These are phyloP conservation scores for Dioctria rufipes DNA, from an alignment of 2,888 invertebrate species.

Conservation along the genomic window DNA sequence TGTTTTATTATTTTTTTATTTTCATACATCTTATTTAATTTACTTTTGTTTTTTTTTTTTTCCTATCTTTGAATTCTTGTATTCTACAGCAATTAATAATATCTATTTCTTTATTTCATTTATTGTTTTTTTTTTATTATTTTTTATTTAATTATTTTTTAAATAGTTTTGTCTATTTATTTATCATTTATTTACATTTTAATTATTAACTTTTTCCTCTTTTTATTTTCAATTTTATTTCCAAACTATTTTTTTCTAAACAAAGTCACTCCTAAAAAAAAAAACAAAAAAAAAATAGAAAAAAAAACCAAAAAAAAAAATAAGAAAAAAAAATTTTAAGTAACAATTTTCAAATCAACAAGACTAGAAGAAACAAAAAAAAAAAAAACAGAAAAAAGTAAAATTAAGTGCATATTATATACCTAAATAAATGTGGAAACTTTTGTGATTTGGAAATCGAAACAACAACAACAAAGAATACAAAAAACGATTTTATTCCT, in stretches of 20 bases:
- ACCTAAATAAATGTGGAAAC: constrained; percentile 33
- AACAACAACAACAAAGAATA: constrained; percentile 18
- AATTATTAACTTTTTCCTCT: background rate
- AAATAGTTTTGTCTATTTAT: background rate
- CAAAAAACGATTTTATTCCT: constrained; percentile 45
- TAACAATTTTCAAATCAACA: constrained; percentile 22
- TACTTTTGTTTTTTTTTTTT: background rate
- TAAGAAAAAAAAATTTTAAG: constrained; percentile 3
- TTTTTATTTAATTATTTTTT: too few species aligned
- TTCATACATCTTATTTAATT: background rate
- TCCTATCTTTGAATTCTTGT: too few species aligned
- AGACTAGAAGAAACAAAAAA: constrained; percentile 34
- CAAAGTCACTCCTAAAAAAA: background rate
- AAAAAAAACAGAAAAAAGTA: background rate
- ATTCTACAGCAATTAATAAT: too few species aligned
- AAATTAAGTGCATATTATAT: constrained; percentile 26
- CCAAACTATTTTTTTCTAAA: background rate
- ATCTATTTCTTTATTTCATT: too few species aligned
- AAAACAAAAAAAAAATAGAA: background rate
- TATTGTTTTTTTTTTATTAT: too few species aligned
- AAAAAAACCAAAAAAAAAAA: constrained; percentile 10
- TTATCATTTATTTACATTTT: background rate
- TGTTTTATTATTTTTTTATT: background rate
- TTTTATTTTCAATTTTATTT: background rate
- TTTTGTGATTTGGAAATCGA: constrained; percentile 47